Base-by-base conservation (phyloP, 1,140 invertebrate genomes). In the Nephotettix cincticeps region DNA sequence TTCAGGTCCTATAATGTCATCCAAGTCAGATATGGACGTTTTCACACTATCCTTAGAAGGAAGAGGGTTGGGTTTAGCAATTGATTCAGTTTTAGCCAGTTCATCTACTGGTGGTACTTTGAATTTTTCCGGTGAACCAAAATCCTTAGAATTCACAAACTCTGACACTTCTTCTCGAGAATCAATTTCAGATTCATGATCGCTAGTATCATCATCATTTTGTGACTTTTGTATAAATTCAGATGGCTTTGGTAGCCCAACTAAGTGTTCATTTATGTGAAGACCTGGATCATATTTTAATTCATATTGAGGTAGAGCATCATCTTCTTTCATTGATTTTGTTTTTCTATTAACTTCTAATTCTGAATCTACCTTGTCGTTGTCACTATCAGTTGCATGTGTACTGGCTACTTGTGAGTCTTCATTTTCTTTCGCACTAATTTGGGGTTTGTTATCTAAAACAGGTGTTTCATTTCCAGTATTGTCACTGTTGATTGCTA, bases 1-100 rank as follows among this genome's bases (percentile, higher is more conserved):
- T 67, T 75, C 69, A 13, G 73, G 73, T 61, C 73, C 75, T 58
- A 75, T 75, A 30, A 58, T 58, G n/a, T 56, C 51, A 67, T 67
- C 64, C 36, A 67, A 21, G 27, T 27, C 21, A 21, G 32, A 45
- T 29, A 36, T n/a, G n/a, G 68, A 70, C 21, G 19, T 4, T 23
- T 61, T 28, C 21, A 51, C 47, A 17, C 4, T 51, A 51, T 51
- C 47, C 19, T 11, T n/a, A 25, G 25, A 13, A 11, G 4, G 3
- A 61, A 25, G 14, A 27, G 56, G 28, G 4, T 2, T 28, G 4
- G 56, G 9, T n/a, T 9, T 21, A 51, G n/a, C 4, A 11, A n/a
- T 28, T 6, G 56, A 61, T 36, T 36, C 32, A 14, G 32, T 4
- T 36, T 6, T 14, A 6, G 32, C 32, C 4, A 14, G 32, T 14